Evolutionary conservation across 2,797 vertebrate genomes (phyloP), one percentile per base, ranked within the genome.

Genomic region (Periophthalmus magnuspinnatus): DNA sequence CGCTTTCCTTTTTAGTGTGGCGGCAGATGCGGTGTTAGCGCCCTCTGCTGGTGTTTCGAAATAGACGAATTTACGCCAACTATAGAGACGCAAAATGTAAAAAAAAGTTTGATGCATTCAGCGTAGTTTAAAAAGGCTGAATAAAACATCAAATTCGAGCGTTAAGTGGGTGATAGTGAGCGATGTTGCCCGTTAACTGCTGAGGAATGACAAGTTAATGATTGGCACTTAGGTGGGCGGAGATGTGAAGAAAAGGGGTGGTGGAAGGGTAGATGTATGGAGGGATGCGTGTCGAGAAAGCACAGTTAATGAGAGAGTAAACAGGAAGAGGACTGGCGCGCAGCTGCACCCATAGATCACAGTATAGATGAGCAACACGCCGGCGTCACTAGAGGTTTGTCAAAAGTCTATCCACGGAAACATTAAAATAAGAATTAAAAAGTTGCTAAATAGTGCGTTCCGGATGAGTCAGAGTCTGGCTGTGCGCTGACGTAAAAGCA

Each of bases 121-220:
- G 22, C 0, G 10, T n/a, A 8, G n/a, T n/a, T 21, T 52, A 52
- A 52, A 52, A 2, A n/a, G n/a, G 52, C 9, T 55, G 52, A 55
- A 22, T 8, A 52, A 52, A n/a, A 19, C 19, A n/a, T 21, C 41
- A 55, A 55, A 55, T 55, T 17, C 9, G 56, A 17, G 14, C 28
- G 6, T 58, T 33, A 33, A 33, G 13, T 16, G 5, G 4, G 33
- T 16, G 13, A 58, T 58, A 58, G 28, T 6, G 11, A 58, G 24
- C 81, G 68, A 77, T 10, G 70, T 81, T 83, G 83, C 79, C 74
- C 80, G 72, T 66, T 84, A 82, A 84, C 74, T 74, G 41, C 24
- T 70, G 58, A 73, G 81, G 84, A 89, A 38, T 87, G 87, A 83
- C 85, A 86, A 75, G 78, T 84, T 88, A 86, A 88, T 88, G 86